Conservation (phyloP, 1,140 invertebrate genomes). For the Zelostemma sp. region DNA sequence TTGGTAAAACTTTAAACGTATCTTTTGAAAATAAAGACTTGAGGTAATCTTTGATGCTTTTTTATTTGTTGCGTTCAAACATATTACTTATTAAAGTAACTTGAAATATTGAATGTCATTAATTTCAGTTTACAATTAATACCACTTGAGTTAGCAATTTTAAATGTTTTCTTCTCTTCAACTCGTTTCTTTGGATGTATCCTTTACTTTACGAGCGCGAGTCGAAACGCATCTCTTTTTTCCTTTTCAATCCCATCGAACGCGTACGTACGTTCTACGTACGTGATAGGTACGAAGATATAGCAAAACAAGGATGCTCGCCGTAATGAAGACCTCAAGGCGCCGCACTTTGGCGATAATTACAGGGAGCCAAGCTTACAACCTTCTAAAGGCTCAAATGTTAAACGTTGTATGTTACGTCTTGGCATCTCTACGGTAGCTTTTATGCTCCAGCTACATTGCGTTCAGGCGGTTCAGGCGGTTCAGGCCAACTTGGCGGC, state of each 20-base stretch:
- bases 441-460: slow-evolving; percentile 58
- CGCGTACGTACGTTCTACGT: slow-evolving; percentile 43
- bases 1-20: too few relatives aligned
- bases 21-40: too few relatives aligned
- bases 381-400: slow-evolving; percentile 71
- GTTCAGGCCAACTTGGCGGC: slow-evolving; percentile 18
- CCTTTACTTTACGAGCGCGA: slow-evolving; percentile 51
- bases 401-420: slow-evolving; percentile 69
- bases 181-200: too few relatives aligned
- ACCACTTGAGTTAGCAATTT: not conserved
- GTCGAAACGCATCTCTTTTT: slow-evolving; percentile 39
- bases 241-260: slow-evolving; percentile 34
- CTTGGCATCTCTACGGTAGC: slow-evolving; percentile 64
- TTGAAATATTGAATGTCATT: too few relatives aligned
- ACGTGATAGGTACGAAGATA: slow-evolving; percentile 60
- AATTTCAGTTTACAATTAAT: too few relatives aligned
- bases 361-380: slow-evolving; percentile 71
- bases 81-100: too few relatives aligned
- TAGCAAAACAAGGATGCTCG: slow-evolving; percentile 70
- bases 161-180: not conserved
- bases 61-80: too few relatives aligned
- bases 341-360: slow-evolving; percentile 71
- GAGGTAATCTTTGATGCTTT: too few relatives aligned
- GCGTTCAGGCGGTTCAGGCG: slow-evolving; percentile 35
- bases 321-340: slow-evolving; percentile 71